These are phyloP conservation scores for Thaumetopoea pityocampa DNA, from an alignment of 1,140 invertebrate species.

Conservation along the genomic window DNA sequence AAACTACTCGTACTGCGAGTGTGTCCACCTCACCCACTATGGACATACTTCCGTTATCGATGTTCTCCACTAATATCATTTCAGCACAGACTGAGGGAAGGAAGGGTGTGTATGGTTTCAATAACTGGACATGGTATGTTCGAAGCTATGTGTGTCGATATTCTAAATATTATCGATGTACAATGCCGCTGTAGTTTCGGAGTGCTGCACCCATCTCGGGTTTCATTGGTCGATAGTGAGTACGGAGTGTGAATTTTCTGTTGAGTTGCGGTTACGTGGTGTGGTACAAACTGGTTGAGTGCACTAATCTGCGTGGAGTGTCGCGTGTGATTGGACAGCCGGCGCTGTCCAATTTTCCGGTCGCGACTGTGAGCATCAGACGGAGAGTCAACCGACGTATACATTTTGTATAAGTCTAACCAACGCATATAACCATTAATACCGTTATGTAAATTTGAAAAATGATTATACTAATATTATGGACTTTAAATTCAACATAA, in stretches of 20 bases:
- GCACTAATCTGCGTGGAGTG: conserved; percentile 70
- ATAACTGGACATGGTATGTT: conserved; percentile 26
- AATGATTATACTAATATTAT: no score
- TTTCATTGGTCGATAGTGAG: conserved; percentile 53
- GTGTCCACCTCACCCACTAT: no score
- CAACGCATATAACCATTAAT: conserved; percentile 41
- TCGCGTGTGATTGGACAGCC: conserved; percentile 71
- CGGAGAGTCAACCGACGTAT: conserved; percentile 47
- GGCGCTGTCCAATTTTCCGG: conserved; percentile 71
- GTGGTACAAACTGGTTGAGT: conserved; percentile 39
- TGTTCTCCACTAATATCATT: conserved; percentile 46
- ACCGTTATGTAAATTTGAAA: no score
- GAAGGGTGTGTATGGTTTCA: conserved; percentile 39
- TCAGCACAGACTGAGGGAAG: conserved; percentile 40
- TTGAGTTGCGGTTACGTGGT: conserved; percentile 30
- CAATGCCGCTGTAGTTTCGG: conserved; percentile 49
- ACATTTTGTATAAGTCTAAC: conserved; percentile 42
- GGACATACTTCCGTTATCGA: no score
- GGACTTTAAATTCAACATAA: no score
- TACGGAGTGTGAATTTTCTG: conserved; percentile 53
- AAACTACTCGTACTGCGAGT: no score
- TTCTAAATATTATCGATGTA: conserved; percentile 24
- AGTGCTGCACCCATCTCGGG: conserved; percentile 25
- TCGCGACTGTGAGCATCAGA: conserved; percentile 54
- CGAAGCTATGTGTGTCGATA: conserved; percentile 31